Percentiles rank a stretch among this genome's conserved stretches.
Evolutionary conservation across 2,113 vertebrate species (phyloP).

Genomic region (Martes martes): DNA sequence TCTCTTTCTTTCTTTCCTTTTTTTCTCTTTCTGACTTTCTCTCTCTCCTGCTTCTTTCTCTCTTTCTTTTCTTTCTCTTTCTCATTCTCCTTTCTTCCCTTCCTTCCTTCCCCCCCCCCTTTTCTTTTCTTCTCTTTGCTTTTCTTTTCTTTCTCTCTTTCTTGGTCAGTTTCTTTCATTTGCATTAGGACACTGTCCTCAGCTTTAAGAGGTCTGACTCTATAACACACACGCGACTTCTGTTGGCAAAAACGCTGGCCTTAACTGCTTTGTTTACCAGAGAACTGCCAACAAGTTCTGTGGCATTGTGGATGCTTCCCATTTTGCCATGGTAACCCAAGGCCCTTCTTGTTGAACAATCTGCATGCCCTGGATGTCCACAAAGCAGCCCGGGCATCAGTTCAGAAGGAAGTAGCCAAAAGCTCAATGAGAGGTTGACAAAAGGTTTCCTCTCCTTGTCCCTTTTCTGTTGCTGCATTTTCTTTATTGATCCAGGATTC

Average conservation of each 20-base stretch:
- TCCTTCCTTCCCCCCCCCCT: neutral
- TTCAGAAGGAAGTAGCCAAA: constrained; percentile 92
- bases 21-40: neutral
- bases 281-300: constrained; percentile 91
- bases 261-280: constrained; percentile 93
- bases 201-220: neutral
- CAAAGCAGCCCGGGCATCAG: constrained; percentile 92
- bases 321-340: constrained; percentile 93
- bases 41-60: too few species aligned
- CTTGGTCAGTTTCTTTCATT: constrained; percentile 57
- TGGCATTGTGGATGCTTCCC: constrained; percentile 89
- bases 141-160: neutral
- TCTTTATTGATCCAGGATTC: neutral
- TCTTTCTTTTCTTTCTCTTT: too few species aligned
- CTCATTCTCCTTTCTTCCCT: neutral
- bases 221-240: constrained; percentile 80
- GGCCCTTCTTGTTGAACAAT: constrained; percentile 91
- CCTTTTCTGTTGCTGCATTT: constrained; percentile 84
- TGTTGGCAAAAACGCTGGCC: constrained; percentile 89
- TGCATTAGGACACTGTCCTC: neutral
- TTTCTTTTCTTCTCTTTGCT: too few species aligned
- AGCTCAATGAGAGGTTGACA: constrained; percentile 91
- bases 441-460: constrained; percentile 91
- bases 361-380: constrained; percentile 92
- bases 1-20: neutral